Evolutionary conservation across 23 tunicate species (phyloP), one percentile per base, ranked within the genome.

Genomic region (Halocynthia aurantium): DNA sequence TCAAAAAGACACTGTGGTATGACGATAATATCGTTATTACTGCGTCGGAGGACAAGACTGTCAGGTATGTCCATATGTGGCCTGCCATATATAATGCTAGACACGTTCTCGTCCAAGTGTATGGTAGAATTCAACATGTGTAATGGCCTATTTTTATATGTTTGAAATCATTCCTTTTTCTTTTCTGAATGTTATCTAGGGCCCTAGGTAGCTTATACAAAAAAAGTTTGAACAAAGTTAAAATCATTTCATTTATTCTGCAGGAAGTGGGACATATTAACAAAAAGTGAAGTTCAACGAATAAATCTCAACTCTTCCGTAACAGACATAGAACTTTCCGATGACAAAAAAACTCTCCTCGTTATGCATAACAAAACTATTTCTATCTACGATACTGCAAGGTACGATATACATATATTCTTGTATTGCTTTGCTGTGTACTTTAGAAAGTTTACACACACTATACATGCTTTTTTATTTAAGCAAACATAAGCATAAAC

Each of bases 11-110:
- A 6, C 53, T 93, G 31, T 93, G 93, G 98, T 60, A 76, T 18
- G 72, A 80, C 12, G 86, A 93, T 51, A 73, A 76, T 22, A 51
- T 13, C 22, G 67, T 80, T 17, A 50, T 93, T 8, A 77, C 85
- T 66, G 87, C 87, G 8, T 81, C 95, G 9, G 98, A 93, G 51
- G 98, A 93, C 72, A 87, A 93, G 79, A 78, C 83, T 12, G 67
- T 87, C 9, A 67, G 79, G 84, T 85, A 19, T 12, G 56, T 10
- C 70, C 2, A 15, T n/a, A 58, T 58, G 44, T 31, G 44, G 17
- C 64, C 64, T 60, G 17, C 64, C 18, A 4, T 60, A 4, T 15
- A 60, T 15, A 15, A n/a, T 15, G 64, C 64, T 4, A 18, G 17
- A n/a, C 2, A 4, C 17, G 17, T 60, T 60, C 4, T 60, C 4